These are phyloP conservation scores for Acronicta alni DNA, from an alignment of 2,888 invertebrate genomes.

Conservation along the genomic window DNA sequence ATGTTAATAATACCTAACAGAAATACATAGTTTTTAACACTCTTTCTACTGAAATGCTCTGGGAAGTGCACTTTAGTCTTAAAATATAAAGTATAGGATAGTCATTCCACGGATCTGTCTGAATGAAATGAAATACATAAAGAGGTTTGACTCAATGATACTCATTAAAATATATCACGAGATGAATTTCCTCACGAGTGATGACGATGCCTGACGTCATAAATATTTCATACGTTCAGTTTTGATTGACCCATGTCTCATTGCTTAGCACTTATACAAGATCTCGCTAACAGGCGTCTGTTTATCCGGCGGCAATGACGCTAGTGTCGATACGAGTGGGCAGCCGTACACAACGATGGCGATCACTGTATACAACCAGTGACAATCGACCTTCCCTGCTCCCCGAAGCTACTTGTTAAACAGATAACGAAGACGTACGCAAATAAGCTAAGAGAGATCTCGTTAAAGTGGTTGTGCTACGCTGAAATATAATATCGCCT, in stretches of 20 bases:
- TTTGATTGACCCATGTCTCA: slow-evolving; percentile 22
- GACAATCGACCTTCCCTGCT: slow-evolving; percentile 61
- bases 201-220: slow-evolving; percentile 27
- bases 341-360: slow-evolving; percentile 68
- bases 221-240: slow-evolving; percentile 25
- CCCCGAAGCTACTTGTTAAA: slow-evolving; percentile 44
- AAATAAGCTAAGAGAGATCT: slow-evolving; percentile 54
- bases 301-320: slow-evolving; percentile 73
- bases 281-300: slow-evolving; percentile 61
- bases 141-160: too few species aligned
- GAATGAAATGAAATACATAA: too few species aligned
- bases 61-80: too few species aligned
- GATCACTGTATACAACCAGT: slow-evolving; percentile 67
- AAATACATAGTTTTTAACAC: too few species aligned
- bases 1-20: too few species aligned
- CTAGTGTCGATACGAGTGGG: slow-evolving; percentile 77
- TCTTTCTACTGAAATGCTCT: too few species aligned
- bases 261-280: slow-evolving; percentile 33
- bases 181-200: slow-evolving; percentile 8
- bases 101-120: too few species aligned
- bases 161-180: background rate
- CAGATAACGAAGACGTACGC: slow-evolving; percentile 39
- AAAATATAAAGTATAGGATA: too few species aligned
- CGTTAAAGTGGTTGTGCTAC: slow-evolving; percentile 62
- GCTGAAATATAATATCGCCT: slow-evolving; percentile 86